A percentile compares a stretch with the other conserved stretches of the same genome.
These are phyloP conservation scores for Noctua janthina DNA, from an alignment of 2,888 invertebrate species.

Conservation along the genomic window DNA sequence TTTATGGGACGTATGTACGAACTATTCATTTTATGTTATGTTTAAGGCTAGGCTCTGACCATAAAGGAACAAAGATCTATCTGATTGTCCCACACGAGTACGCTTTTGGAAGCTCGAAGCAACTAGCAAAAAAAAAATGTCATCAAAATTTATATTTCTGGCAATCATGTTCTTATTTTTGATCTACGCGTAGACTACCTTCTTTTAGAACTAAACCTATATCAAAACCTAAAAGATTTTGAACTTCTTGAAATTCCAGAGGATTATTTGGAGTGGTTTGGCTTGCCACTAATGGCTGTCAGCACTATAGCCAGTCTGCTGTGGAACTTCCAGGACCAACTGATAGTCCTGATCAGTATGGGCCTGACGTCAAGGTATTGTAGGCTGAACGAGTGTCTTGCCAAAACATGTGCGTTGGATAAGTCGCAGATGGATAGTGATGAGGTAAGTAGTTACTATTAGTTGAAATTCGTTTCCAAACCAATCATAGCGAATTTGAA, in stretches of 20 bases:
- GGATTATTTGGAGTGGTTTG: constrained; percentile 77
- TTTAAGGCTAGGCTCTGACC: neutral
- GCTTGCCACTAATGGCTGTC: constrained; percentile 84
- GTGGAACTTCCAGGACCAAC: constrained; percentile 93
- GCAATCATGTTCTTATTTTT: neutral
- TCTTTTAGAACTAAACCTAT: neutral
- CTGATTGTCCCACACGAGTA: neutral
- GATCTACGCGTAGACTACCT: too few species aligned
- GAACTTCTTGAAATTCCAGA: constrained; percentile 66
- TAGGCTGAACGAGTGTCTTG: constrained; percentile 88
- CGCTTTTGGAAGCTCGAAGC: too few species aligned
- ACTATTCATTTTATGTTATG: neutral
- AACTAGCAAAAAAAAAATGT: neutral
- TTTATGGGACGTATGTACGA: constrained; percentile 78
- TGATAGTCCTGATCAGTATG: constrained; percentile 92
- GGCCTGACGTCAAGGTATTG: constrained; percentile 92
- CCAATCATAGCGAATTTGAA: neutral
- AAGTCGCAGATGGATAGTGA: constrained; percentile 60
- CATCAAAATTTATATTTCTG: neutral
- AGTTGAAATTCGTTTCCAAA: neutral
- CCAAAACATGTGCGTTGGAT: constrained; percentile 68
- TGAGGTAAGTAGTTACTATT: constrained; percentile 62
- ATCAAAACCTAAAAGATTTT: neutral
- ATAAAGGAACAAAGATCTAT: neutral
- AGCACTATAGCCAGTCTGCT: constrained; percentile 90